Evolutionary conservation across 2,797 vertebrate genomes (phyloP).

Genomic region (Cichlasoma orientale): DNA sequence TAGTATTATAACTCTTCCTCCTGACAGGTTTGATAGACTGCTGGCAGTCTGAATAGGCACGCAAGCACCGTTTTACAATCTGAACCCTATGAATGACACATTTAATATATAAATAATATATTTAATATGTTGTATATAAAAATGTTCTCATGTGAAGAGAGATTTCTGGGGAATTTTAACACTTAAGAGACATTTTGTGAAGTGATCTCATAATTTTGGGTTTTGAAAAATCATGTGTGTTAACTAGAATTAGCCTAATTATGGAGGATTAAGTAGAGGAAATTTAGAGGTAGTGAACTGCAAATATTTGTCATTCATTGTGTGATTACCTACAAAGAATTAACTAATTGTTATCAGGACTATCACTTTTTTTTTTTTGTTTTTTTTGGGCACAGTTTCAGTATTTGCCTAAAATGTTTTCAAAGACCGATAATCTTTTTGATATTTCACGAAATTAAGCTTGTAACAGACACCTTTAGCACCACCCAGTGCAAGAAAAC

Average conservation of each 20-base stretch:
- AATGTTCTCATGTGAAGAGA: too few species aligned
- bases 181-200: neutral
- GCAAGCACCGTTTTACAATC: too few species aligned
- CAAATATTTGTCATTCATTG: fast-evolving
- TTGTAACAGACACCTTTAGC: neutral
- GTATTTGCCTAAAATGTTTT: too few species aligned
- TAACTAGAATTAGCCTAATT: neutral
- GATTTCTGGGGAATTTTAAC: too few species aligned
- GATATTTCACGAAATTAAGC: neutral
- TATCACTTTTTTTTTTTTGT: neutral
- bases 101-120: too few species aligned
- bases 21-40: neutral
- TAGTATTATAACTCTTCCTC: neutral
- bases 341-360: neutral
- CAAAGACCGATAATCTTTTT: neutral
- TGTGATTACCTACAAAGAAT: neutral
- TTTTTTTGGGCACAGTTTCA: neutral
- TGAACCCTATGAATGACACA: too few species aligned
- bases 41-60: too few species aligned
- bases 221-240: too few species aligned
- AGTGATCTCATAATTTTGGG: neutral
- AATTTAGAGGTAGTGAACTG: neutral
- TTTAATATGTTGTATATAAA: too few species aligned
- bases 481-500: neutral
- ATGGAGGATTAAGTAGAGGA: fast-evolving